Base-by-base conservation (phyloP, 2,888 invertebrate genomes). In the Parascotia fuliginaria region DNA sequence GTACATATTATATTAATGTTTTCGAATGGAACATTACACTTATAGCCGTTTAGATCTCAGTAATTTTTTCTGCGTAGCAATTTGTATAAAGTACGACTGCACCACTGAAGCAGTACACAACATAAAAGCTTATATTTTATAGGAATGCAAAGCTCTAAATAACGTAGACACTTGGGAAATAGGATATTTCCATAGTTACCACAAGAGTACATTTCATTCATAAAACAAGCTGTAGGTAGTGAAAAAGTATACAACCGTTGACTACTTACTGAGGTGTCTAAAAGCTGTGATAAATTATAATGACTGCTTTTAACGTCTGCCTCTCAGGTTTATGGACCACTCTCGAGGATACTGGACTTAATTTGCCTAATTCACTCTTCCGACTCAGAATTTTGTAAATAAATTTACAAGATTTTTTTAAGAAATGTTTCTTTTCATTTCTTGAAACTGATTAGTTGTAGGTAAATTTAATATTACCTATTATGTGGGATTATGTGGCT, bases 281-380 rank as follows among this genome's bases (percentile, higher is more conserved):
- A 49, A 39, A 39, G 32, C 12, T 38, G 34, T 56, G 37, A 19
- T 39, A 31, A 49, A 48, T 11, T 41, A 40, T 40, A 58, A 58
- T 52, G 40, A 48, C 28, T 32, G 34, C 42, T 29, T 37, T 42
- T 27, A 11, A 27, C 13, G 46, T 46, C 37, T 11, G n/a, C 47
- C 7, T 45, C n/a, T 29, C 40, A 31, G 6, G 29, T 51, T 46
- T 54, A 48, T 34, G 28, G 12, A 7, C 27, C 14, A 16, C 43
- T 46, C 29, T 19, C n/a, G 9, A 16, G 39, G 36, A 16, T 37
- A 46, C 45, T 37, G 45, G 24, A 33, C 39, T 40, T 40, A 40
- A 38, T 44, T 44, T 42, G 13, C 32, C 43, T 66, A 37, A 47
- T 46, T 59, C 45, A 38, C 19, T n/a, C 32, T 40, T 47, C 32